Conservation (phyloP, 2,888 invertebrate species). For the Lamproptera curius region DNA sequence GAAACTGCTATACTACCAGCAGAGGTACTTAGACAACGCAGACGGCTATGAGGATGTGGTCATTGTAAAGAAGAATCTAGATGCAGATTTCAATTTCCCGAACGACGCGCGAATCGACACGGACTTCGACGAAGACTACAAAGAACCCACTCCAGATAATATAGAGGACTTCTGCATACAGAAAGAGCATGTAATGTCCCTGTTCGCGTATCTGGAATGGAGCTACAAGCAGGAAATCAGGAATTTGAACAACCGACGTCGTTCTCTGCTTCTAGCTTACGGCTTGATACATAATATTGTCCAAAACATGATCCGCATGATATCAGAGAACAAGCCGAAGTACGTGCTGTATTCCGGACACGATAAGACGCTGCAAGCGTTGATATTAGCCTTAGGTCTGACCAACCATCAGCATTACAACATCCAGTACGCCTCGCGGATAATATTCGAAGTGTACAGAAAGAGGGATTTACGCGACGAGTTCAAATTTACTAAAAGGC, state of each 20-base stretch:
- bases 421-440: conserved; percentile 91
- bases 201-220: conserved; percentile 91
- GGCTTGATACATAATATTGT: conserved; percentile 90
- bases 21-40: conserved; percentile 60
- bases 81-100: conserved; percentile 72
- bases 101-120: conserved; percentile 66
- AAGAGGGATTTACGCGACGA: conserved; percentile 73
- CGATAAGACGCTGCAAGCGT: conserved; percentile 92
- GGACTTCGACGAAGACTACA: conserved; percentile 68
- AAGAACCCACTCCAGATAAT: conserved; percentile 56
- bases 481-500: conserved; percentile 75
- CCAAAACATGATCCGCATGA: conserved; percentile 88
- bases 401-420: conserved; percentile 80
- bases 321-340: conserved; percentile 85
- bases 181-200: conserved; percentile 84
- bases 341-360: conserved; percentile 93
- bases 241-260: conserved; percentile 79
- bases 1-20: conserved; percentile 68
- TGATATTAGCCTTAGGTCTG: conserved; percentile 89
- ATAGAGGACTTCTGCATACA: conserved; percentile 79
- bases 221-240: conserved; percentile 82
- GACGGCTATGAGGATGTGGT: conserved; percentile 71
- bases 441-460: conserved; percentile 93
- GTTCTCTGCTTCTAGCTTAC: conserved; percentile 87
- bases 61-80: conserved; percentile 69